Evolutionary conservation across 2,113 vertebrate genomes (phyloP).

Genomic region (Bombycilla garrulus): DNA sequence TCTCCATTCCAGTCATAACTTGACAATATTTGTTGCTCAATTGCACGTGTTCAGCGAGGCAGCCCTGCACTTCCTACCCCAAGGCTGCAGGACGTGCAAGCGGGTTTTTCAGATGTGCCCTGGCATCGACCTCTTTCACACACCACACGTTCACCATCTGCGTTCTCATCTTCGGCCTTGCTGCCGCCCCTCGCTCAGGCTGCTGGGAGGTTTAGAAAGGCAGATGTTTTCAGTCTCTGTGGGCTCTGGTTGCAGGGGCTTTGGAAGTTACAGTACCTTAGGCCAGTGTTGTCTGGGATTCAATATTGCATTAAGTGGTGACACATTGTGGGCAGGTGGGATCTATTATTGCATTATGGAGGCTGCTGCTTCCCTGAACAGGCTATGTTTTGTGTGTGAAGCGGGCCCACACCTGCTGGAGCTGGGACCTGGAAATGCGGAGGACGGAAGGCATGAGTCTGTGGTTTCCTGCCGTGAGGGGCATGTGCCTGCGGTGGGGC

Average conservation of each 20-base stretch:
- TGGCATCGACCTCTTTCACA: background rate
- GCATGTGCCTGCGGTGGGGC: slow-evolving; percentile 81
- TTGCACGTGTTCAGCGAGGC: background rate
- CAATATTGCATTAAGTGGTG: slow-evolving; percentile 71
- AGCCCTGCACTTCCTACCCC: slow-evolving; percentile 34
- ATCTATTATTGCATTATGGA: slow-evolving; percentile 82
- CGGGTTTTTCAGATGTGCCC: background rate
- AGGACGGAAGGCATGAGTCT: slow-evolving; percentile 93
- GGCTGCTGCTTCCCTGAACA: slow-evolving; percentile 71
- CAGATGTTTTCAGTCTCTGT: slow-evolving; percentile 38
- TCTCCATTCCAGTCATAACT: background rate
- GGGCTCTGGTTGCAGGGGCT: slow-evolving; percentile 35
- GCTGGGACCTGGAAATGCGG: slow-evolving; percentile 90
- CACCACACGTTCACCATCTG: background rate
- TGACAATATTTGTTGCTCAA: background rate
- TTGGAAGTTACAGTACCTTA: slow-evolving; percentile 74
- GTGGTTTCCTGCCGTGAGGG: slow-evolving; percentile 84
- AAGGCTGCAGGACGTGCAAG: background rate
- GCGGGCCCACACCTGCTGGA: slow-evolving; percentile 96
- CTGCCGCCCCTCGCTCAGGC: background rate
- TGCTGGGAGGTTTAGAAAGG: slow-evolving; percentile 32
- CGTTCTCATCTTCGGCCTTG: slow-evolving; percentile 21
- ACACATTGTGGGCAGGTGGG: slow-evolving; percentile 61
- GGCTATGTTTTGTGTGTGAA: slow-evolving; percentile 95
- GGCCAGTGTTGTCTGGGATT: slow-evolving; percentile 67